A percentile compares a stretch with the other conserved stretches of the same genome.
Conservation (phyloP, 2,888 invertebrate species). For the Eueremaeus valkanovi region DNA sequence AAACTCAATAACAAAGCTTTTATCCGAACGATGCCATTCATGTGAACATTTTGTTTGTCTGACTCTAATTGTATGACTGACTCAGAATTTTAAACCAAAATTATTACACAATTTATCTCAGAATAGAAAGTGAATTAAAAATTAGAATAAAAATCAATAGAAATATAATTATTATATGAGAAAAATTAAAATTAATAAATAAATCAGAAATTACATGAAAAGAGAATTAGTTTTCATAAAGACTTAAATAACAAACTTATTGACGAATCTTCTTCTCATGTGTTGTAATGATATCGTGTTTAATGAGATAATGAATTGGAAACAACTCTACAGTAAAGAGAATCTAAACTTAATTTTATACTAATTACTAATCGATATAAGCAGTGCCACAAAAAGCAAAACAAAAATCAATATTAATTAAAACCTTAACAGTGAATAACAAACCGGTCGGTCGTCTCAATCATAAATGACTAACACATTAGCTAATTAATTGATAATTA, state of each 20-base stretch:
- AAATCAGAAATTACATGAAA: too few relatives aligned
- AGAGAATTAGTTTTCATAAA: too few relatives aligned
- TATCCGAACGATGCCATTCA: not conserved
- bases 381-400: slow-evolving; percentile 19
- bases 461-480: slow-evolving; percentile 13
- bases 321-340: too few relatives aligned
- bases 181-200: too few relatives aligned
- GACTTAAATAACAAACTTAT: too few relatives aligned
- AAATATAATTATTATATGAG: too few relatives aligned
- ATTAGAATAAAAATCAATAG: too few relatives aligned
- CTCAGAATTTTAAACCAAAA: slow-evolving; percentile 21
- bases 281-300: too few relatives aligned
- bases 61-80: not conserved
- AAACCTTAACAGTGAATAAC: not conserved
- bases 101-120: too few relatives aligned
- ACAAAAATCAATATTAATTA: not conserved
- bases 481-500: slow-evolving; percentile 12
- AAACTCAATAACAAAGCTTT: not conserved
- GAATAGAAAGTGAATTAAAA: too few relatives aligned
- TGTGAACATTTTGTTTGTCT: not conserved
- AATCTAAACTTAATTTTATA: slow-evolving; percentile 4
- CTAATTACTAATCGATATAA: slow-evolving; percentile 27
- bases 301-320: slow-evolving; percentile 1
- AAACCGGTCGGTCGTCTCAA: not conserved
- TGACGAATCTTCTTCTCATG: too few relatives aligned